A percentile compares a stretch with the other conserved stretches of the same genome.
These are phyloP conservation scores for Rhinichthys osculus DNA, from an alignment of 2,797 vertebrate genomes.

Conservation along the genomic window DNA sequence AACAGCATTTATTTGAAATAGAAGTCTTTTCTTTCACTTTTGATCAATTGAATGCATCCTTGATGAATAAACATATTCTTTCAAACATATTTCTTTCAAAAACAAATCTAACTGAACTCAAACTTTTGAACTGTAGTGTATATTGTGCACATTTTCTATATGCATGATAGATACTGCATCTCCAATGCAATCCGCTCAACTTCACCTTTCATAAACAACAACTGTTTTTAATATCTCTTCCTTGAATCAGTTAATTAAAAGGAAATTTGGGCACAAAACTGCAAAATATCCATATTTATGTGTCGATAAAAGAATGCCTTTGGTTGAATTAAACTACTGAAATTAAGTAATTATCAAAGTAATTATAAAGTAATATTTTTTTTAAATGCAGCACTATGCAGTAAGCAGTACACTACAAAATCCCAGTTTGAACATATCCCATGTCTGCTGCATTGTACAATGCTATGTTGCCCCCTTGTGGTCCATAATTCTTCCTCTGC, in stretches of 20 bases:
- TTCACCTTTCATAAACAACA: background rate
- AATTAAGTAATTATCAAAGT: background rate
- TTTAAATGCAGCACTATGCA: background rate
- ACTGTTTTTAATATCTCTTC: background rate
- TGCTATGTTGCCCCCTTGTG: constrained; percentile 43
- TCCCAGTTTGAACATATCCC: background rate
- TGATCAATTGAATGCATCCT: background rate
- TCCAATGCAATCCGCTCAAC: background rate
- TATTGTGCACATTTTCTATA: background rate
- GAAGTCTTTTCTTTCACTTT: background rate
- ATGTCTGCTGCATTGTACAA: background rate
- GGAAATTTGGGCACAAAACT: background rate
- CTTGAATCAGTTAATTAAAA: background rate
- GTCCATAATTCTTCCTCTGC: constrained; percentile 11
- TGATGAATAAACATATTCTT: background rate
- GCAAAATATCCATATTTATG: background rate
- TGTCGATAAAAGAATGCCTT: too few relatives aligned
- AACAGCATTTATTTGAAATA: background rate
- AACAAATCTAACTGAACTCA: background rate
- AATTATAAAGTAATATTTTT: too few relatives aligned
- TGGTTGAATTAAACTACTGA: too few relatives aligned
- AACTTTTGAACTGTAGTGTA: background rate
- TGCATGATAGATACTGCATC: background rate
- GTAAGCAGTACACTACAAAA: background rate
- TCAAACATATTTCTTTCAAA: background rate